phyloP scores from a whole-genome alignment of 2,113 vertebrate genomes.

The Hypocryptadius cinnamomeus region DNA sequence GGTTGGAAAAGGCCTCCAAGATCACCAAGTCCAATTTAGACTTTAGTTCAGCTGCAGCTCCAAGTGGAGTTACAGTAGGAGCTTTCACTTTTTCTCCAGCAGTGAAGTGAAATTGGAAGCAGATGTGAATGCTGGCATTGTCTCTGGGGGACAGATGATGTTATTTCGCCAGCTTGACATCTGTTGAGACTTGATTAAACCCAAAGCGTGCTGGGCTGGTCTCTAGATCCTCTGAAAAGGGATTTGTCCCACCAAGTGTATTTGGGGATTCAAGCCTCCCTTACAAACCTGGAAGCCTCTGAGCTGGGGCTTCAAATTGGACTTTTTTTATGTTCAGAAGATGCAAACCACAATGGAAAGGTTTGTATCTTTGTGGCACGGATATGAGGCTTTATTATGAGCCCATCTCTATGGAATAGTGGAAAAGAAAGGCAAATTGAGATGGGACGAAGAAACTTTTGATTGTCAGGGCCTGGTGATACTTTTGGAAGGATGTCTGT shows the following conservation, averaged over 20 bases:
- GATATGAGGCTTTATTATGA: neutral
- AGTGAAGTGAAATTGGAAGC: constrained; percentile 18
- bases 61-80: constrained; percentile 8
- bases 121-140: constrained; percentile 11
- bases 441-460: neutral
- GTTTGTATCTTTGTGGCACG: neutral
- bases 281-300: neutral
- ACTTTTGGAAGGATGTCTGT: rapidly evolving
- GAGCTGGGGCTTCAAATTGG: neutral
- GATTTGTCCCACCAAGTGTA: neutral
- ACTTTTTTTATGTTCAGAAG: neutral
- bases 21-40: neutral
- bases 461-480: neutral
- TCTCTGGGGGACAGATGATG: constrained; percentile 23
- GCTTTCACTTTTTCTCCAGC: constrained; percentile 34
- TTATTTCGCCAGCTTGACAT: constrained; percentile 49
- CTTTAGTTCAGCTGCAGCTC: neutral
- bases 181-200: constrained; percentile 24
- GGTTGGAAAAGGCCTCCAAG: neutral
- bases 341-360: neutral
- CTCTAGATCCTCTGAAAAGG: neutral
- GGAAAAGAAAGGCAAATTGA: neutral
- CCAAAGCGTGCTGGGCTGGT: neutral
- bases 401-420: neutral
- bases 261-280: neutral